A percentile compares a stretch with the other conserved stretches of the same genome.
Evolutionary conservation across 2,888 invertebrate species (phyloP).

Genomic region (Colletes collaris): DNA sequence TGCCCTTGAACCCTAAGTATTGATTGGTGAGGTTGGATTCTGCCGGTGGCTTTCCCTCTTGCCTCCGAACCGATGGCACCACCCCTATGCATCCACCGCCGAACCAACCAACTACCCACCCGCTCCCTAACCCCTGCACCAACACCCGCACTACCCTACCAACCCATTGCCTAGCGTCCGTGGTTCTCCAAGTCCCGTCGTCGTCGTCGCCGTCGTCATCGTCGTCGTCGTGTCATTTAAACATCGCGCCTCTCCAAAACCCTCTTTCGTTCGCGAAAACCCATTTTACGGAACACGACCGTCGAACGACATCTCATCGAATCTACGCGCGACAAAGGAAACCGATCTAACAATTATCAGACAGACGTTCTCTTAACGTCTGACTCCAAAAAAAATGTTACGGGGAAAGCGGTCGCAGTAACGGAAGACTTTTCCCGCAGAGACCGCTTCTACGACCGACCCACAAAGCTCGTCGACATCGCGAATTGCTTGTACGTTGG

Average conservation of each 20-base stretch:
- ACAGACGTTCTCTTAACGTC: too few species aligned
- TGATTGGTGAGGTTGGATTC: conserved; percentile 81
- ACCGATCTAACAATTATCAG: background rate
- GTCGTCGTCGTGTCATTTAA: conserved; percentile 35
- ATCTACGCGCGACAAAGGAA: background rate
- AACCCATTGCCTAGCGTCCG: conserved; percentile 54
- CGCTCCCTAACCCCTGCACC: conserved; percentile 61
- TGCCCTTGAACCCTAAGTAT: conserved; percentile 83
- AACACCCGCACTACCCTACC: conserved; percentile 49
- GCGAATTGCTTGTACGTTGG: too few species aligned
- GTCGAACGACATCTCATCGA: background rate
- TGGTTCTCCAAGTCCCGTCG: conserved; percentile 66
- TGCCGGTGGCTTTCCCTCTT: conserved; percentile 76
- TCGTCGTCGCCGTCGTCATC: conserved; percentile 3
- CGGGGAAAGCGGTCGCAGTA: conserved; percentile 24
- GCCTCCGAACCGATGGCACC: conserved; percentile 73
- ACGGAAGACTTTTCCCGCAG: conserved; percentile 23
- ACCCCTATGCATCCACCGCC: conserved; percentile 71
- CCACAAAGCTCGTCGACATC: background rate
- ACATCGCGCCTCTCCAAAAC: conserved; percentile 60
- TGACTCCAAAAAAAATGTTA: background rate
- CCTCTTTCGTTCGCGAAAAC: conserved; percentile 58
- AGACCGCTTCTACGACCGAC: conserved; percentile 25
- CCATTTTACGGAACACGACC: conserved; percentile 47
- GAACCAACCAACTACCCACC: conserved; percentile 68